Conservation (phyloP, 2,797 vertebrate species). For the Podarcis lilfordi region DNA sequence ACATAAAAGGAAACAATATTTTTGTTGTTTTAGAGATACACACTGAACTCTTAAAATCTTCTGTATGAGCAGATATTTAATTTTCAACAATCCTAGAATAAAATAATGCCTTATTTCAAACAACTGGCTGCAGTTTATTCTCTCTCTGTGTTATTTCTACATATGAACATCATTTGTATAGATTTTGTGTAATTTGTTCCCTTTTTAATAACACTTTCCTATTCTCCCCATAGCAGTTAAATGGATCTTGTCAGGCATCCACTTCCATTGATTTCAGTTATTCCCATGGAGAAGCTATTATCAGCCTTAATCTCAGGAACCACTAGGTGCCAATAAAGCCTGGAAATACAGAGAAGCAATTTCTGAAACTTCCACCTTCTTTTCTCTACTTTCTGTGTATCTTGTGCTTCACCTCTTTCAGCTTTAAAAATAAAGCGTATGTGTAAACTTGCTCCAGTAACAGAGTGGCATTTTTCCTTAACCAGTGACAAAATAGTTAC, state of each 20-base stretch:
- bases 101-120: not conserved
- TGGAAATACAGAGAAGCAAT: conserved; percentile 26
- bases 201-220: conserved; percentile 14
- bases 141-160: not conserved
- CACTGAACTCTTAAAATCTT: not conserved
- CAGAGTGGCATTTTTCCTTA: not conserved
- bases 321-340: conserved; percentile 40
- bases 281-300: conserved; percentile 19
- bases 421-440: not conserved
- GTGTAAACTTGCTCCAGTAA: not conserved
- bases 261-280: conserved; percentile 14
- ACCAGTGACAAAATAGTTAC: not conserved
- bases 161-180: not conserved
- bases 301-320: conserved; percentile 23
- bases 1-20: not conserved
- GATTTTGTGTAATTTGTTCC: not conserved
- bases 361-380: conserved; percentile 10
- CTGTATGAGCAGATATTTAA: not conserved
- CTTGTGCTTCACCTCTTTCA: not conserved
- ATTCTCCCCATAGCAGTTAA: conserved; percentile 20
- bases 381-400: not conserved
- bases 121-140: conserved; percentile 15
- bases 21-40: not conserved
- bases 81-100: not conserved
- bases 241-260: not conserved